These are phyloP conservation scores for Pherbina coryleti DNA, from an alignment of 2,888 invertebrate species.

Conservation along the genomic window DNA sequence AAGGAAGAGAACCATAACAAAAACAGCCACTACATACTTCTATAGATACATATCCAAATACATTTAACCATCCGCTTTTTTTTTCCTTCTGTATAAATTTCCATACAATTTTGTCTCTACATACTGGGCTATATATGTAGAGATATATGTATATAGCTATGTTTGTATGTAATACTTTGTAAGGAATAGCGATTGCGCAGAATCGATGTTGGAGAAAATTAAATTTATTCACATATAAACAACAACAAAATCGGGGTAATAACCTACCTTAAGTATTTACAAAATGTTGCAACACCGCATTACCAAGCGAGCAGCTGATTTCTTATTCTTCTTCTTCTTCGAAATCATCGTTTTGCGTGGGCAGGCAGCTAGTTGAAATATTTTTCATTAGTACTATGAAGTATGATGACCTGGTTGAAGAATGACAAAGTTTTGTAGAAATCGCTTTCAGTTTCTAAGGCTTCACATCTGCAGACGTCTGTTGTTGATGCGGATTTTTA, in stretches of 20 bases:
- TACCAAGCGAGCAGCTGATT: slow-evolving; percentile 24
- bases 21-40: not conserved
- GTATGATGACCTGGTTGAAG: not conserved
- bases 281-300: not conserved
- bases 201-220: slow-evolving; percentile 7
- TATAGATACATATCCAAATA: not conserved
- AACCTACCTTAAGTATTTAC: slow-evolving; percentile 20
- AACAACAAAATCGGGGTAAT: slow-evolving; percentile 15
- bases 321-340: not conserved
- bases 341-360: not conserved
- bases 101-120: no score
- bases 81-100: not conserved
- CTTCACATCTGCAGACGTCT: no score
- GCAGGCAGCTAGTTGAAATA: no score
- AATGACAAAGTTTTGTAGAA: not conserved
- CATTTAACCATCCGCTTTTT: not conserved
- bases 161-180: no score
- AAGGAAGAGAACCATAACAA: not conserved
- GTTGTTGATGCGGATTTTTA: no score
- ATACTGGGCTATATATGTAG: no score
- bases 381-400: no score
- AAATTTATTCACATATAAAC: not conserved
- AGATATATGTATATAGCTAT: no score
- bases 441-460: no score
- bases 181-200: slow-evolving; percentile 23